Conservation (phyloP, 2,113 vertebrate genomes). For the Xiphorhynchus elegans region DNA sequence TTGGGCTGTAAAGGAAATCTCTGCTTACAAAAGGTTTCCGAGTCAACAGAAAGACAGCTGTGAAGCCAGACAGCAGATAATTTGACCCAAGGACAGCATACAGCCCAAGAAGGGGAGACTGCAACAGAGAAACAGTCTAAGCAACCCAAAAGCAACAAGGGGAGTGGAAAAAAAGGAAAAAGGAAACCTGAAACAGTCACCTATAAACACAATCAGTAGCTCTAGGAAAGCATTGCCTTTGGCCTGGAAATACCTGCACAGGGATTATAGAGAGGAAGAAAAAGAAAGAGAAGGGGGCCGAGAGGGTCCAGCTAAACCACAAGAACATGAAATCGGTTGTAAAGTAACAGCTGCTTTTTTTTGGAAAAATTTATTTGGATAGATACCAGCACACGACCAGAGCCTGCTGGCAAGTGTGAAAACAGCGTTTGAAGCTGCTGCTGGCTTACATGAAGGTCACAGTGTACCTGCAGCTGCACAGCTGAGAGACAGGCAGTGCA, state of each 20-base stretch:
- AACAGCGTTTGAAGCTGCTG: not conserved
- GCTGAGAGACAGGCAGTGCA: not conserved
- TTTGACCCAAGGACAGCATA: not conserved
- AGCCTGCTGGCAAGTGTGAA: not conserved
- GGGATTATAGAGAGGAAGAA: not conserved
- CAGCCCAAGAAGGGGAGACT: not conserved
- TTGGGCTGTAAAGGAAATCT: not conserved
- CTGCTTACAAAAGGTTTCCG: not conserved
- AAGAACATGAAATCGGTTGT: not conserved
- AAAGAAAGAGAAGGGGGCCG: not conserved
- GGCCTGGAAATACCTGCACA: not conserved
- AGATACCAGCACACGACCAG: not conserved
- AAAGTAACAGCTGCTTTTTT: not conserved
- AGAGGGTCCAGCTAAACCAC: not conserved
- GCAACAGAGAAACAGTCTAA: not conserved
- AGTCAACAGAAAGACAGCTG: not conserved
- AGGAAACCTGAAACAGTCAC: not conserved
- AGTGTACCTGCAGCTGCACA: not conserved
- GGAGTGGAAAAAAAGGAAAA: no score
- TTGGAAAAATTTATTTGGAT: not conserved
- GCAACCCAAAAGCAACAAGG: not conserved
- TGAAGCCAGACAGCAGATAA: not conserved
- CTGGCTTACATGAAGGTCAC: slow-evolving; percentile 23
- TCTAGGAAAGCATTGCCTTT: not conserved
- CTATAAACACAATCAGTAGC: not conserved